A percentile compares a stretch with the other conserved stretches of the same genome.
Conservation (phyloP, 2,888 invertebrate species). For the Aphidoletes aphidimyza region DNA sequence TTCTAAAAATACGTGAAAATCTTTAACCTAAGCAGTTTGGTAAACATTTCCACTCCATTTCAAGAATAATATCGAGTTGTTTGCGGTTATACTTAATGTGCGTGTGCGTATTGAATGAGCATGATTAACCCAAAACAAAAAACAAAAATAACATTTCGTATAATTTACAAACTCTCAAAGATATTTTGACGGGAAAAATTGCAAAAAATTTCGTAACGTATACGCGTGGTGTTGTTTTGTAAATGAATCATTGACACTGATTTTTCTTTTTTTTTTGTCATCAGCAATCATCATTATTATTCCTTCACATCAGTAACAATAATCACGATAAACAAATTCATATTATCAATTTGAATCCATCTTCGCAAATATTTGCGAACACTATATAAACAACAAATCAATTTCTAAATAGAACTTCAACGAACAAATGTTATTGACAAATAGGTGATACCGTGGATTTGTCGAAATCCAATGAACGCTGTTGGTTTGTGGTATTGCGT, state of each 20-base stretch:
- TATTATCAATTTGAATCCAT: too few species aligned
- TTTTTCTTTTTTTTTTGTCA: too few species aligned
- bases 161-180: too few species aligned
- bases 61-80: background rate
- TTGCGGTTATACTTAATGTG: background rate
- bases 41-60: background rate
- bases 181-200: background rate
- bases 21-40: background rate
- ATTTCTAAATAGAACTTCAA: background rate
- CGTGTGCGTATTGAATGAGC: background rate
- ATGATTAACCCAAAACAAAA: background rate
- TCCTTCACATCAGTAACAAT: too few species aligned
- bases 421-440: background rate
- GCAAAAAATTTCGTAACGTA: too few species aligned
- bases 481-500: background rate
- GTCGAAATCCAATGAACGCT: background rate
- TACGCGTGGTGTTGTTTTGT: too few species aligned
- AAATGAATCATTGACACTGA: too few species aligned
- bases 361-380: background rate
- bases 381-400: background rate
- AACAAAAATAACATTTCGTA: too few species aligned
- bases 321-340: too few species aligned
- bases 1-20: background rate
- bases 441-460: too few species aligned
- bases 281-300: too few species aligned